Conservation (phyloP, 2,888 invertebrate species). For the Calameuta idolon region DNA sequence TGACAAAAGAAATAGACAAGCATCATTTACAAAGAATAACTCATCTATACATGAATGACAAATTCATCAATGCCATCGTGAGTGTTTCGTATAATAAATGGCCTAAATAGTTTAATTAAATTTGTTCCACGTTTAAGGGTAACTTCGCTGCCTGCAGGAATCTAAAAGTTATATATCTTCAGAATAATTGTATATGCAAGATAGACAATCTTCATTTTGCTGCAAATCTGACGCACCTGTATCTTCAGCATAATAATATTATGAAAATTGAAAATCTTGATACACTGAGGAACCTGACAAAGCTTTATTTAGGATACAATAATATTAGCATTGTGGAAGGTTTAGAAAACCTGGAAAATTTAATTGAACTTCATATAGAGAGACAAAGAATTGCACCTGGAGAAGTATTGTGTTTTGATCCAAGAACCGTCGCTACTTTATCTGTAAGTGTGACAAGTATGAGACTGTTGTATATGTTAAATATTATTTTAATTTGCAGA, state of each 20-base stretch:
- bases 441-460: conserved; percentile 68
- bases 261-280: conserved; percentile 77
- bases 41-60: conserved; percentile 73
- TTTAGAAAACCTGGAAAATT: conserved; percentile 71
- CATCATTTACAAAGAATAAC: conserved; percentile 55
- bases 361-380: conserved; percentile 78
- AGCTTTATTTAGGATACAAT: conserved; percentile 82
- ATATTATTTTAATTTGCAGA: conserved; percentile 60
- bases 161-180: conserved; percentile 78
- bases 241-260: conserved; percentile 83
- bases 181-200: conserved; percentile 82
- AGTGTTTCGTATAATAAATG: conserved; percentile 48
- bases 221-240: conserved; percentile 76
- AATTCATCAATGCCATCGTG: conserved; percentile 72
- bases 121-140: conserved; percentile 47
- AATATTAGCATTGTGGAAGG: conserved; percentile 78
- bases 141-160: conserved; percentile 64
- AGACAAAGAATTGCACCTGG: conserved; percentile 72
- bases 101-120: conserved; percentile 10
- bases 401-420: conserved; percentile 77
- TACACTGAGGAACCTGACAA: conserved; percentile 75
- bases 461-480: not conserved
- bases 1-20: conserved; percentile 47
- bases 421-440: conserved; percentile 71
- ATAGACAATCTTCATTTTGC: conserved; percentile 79